Evolutionary conservation across 2,888 invertebrate species (phyloP).

Genomic region (Zootermopsis nevadensis): DNA sequence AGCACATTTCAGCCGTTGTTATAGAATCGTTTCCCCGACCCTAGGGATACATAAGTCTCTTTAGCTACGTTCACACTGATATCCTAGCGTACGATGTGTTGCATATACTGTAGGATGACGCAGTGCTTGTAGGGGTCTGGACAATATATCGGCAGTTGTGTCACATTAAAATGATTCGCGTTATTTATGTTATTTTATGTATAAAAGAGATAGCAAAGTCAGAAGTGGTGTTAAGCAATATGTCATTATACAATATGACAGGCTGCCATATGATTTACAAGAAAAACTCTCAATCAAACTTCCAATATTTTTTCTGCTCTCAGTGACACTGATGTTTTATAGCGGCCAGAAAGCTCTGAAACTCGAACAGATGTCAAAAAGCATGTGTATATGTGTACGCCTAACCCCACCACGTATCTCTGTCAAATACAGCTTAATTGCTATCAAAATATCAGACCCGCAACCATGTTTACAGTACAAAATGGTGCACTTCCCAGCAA

Average conservation of each 20-base stretch:
- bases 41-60: no score
- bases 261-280: conserved; percentile 26
- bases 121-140: not conserved
- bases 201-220: not conserved
- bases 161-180: not conserved
- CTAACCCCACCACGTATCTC: conserved; percentile 33
- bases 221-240: conserved; percentile 17
- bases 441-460: conserved; percentile 50
- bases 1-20: no score
- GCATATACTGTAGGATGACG: conserved; percentile 27
- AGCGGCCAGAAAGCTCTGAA: conserved; percentile 17
- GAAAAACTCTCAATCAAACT: conserved; percentile 37
- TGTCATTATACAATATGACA: conserved; percentile 38
- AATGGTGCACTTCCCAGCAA: conserved; percentile 26
- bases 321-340: conserved; percentile 29
- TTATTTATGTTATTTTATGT: not conserved
- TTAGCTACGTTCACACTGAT: no score
- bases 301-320: conserved; percentile 7
- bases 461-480: conserved; percentile 27
- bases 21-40: no score
- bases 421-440: conserved; percentile 47
- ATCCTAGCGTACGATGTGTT: conserved; percentile 17
- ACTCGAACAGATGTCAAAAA: conserved; percentile 41
- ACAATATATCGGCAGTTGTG: conserved; percentile 10
- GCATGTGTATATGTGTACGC: conserved; percentile 28